Base-by-base conservation (phyloP, 92 coral and sea anemone species). In the Epizoanthus rinbou region DNA sequence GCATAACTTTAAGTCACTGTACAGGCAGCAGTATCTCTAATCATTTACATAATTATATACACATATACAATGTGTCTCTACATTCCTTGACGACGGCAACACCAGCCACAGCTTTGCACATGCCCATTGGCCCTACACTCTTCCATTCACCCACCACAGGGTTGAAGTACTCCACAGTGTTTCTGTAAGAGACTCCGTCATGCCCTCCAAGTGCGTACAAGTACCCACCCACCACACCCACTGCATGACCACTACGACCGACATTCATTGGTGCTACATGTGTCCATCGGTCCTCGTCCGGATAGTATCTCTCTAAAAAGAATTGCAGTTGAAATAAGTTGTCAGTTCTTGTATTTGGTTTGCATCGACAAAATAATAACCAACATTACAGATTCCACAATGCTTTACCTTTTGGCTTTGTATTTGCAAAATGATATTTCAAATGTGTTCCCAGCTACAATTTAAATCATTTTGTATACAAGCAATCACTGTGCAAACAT, bases 171-270 rank as follows among this genome's bases (percentile, higher is more conserved):
- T 93, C 97, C 28, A 91, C 91, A 37, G 91, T 91, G 84, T 93
- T 93, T 22, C 94, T 86, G 80, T 93, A 93, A 25, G 94, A 93
- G 59, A 88, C 91, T 6, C 97, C 97, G 74, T 93, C 97, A 64
- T 93, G 97, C 2, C 97, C 97, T 58, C 97, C 97, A 11, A 91
- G 89, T 5, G 95, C 97, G 72, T 93, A 93, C 80, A 93, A 84
- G 24, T 91, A 86, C 21, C 92, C 94, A 86, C 91, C 87, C 0
- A 91, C 91, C 19, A 91, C 97, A 23, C 95, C 88, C 9, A 93
- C 94, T 53, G 95, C 97, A 79, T 93, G 97, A 58, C 97, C 97
- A 89, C 97, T 93, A 76, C 97, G 97, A 19, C 93, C 89, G 1
- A 93, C 97, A 82, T 89, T 93, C 97, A 93, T 93, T 23, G 97